These are phyloP conservation scores for Penaeus indicus DNA, from an alignment of 1,140 invertebrate species.

Conservation along the genomic window DNA sequence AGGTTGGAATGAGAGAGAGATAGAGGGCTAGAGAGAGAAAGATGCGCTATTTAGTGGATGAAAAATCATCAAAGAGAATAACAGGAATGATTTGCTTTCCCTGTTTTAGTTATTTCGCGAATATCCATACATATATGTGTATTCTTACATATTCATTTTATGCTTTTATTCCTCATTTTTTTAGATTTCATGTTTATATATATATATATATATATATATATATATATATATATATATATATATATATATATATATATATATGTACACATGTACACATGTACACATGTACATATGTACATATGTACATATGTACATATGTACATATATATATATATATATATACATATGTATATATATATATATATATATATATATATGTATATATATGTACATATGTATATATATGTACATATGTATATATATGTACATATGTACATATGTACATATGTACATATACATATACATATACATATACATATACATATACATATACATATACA, in stretches of 20 bases:
- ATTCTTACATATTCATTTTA: neutral
- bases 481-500: neutral
- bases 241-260: neutral
- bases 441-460: conserved; percentile 20
- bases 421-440: conserved; percentile 9
- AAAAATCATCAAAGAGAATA: neutral
- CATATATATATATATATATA: neutral
- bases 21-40: too few species aligned
- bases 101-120: neutral
- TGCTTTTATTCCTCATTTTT: neutral
- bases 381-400: neutral
- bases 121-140: neutral
- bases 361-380: neutral
- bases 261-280: neutral
- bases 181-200: neutral
- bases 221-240: neutral
- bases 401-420: neutral
- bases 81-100: neutral
- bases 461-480: neutral
- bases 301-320: neutral
- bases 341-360: neutral
- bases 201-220: neutral
- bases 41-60: neutral
- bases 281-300: neutral
- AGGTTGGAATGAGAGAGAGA: too few species aligned